Evolutionary conservation across 2,797 vertebrate genomes (phyloP), one percentile per base, ranked within the genome.

Genomic region (Adelosebastes latens): DNA sequence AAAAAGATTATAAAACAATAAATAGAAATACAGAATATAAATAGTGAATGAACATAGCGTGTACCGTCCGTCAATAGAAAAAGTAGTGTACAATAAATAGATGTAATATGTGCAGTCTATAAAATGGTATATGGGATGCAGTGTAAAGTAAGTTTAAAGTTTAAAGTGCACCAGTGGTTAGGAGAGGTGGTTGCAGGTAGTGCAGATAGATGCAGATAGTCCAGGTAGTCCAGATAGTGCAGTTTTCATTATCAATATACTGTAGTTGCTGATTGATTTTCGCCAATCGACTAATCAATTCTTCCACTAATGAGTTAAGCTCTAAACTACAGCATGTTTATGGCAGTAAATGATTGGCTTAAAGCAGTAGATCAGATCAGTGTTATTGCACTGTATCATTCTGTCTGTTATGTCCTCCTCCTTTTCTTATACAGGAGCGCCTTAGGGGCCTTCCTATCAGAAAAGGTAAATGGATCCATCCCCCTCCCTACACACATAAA

Each of bases 401-500:
- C 10, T 52, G 29, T 61, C 5, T 81, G 36, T 36, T 53, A 5
- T 74, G 5, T 72, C 8, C 61, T 60, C 3, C 31, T 42, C 29
- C 2, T 79, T 83, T 53, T 77, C 20, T 59, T 85, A 87, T 72
- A 65, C 88, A 97, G 97, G 87, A 96, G 96, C 20, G 93, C 92
- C 1, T 92, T 97, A 59, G 96, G 96, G 24, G 75, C 88, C 9
- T 84, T 90, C 72, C 92, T 97, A 46, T 96, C 96, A 64, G 83
- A 95, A 39, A 92, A 96, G 96, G 97, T 97, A 96, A 71, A 14
- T 55, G 4, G 14, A 65, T 36, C 14, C 49, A 34, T 4, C 10
- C 6, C 36, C 2, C n/a, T 14, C 16, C 29, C 6, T 13, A 22
- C 16, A 36, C 31, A 72, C 36, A 73, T 3, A 31, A 18, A 36